These are phyloP conservation scores for Drosophila ohnishii DNA, from an alignment of 1,140 invertebrate species.

Conservation along the genomic window DNA sequence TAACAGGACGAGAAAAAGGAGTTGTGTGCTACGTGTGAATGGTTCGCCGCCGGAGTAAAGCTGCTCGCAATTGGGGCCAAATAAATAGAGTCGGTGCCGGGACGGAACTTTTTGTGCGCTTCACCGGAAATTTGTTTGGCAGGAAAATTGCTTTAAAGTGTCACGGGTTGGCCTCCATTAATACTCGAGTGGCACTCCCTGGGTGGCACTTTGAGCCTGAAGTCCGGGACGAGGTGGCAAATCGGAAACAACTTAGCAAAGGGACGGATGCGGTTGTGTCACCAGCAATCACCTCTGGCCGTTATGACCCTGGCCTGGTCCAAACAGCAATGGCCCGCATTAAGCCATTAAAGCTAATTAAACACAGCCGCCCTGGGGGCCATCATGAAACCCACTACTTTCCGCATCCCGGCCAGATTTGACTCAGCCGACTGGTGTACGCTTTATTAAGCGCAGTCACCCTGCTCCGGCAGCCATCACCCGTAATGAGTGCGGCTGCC, in stretches of 20 bases:
- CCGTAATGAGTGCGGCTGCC: constrained; percentile 62
- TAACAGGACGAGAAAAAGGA: constrained; percentile 38
- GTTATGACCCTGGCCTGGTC: constrained; percentile 28
- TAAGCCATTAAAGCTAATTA: constrained; percentile 78
- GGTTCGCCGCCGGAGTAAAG: constrained; percentile 20
- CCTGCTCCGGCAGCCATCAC: constrained; percentile 27
- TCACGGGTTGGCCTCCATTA: constrained; percentile 45
- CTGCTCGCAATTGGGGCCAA: constrained; percentile 66
- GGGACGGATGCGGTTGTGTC: constrained; percentile 15
- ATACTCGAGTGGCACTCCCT: constrained; percentile 42
- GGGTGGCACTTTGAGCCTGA: not conserved
- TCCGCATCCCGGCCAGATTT: constrained; percentile 8
- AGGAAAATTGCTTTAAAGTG: constrained; percentile 68
- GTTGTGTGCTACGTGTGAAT: constrained; percentile 67
- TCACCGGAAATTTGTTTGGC: constrained; percentile 58
- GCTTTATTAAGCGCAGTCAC: constrained; percentile 62
- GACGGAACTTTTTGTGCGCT: constrained; percentile 56
- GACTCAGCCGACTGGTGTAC: constrained; percentile 22
- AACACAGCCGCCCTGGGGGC: constrained; percentile 28
- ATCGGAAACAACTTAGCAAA: constrained; percentile 29
- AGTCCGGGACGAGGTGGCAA: constrained; percentile 19
- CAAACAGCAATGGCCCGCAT: constrained; percentile 40
- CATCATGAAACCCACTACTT: constrained; percentile 6
- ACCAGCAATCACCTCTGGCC: constrained; percentile 16
- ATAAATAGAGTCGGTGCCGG: constrained; percentile 63